Evolutionary conservation across 1,140 invertebrate genomes (phyloP).

Genomic region (Dendroctonus valens): DNA sequence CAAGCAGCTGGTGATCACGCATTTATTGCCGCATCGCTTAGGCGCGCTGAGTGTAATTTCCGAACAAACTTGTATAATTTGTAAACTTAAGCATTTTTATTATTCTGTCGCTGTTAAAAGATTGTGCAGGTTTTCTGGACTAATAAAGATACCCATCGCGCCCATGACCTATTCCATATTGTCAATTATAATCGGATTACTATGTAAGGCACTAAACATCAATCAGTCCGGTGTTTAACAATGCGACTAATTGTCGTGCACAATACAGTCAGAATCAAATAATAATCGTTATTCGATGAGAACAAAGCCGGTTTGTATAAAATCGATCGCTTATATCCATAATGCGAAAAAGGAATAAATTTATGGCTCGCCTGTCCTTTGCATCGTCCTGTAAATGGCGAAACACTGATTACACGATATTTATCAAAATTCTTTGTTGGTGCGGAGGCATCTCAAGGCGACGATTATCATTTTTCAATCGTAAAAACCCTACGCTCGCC

Average conservation of each 20-base stretch:
- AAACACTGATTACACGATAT: neutral
- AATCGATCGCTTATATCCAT: neutral
- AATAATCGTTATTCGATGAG: neutral
- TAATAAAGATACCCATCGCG: too few relatives aligned
- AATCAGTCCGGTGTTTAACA: too few relatives aligned
- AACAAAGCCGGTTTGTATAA: neutral
- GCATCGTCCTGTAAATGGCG: neutral
- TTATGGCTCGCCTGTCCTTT: neutral
- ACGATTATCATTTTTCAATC: neutral
- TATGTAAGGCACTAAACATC: too few relatives aligned
- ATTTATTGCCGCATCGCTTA: too few relatives aligned
- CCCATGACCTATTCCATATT: too few relatives aligned
- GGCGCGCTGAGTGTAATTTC: too few relatives aligned
- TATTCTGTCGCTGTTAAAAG: too few relatives aligned
- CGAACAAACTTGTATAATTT: too few relatives aligned
- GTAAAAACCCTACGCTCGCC: neutral
- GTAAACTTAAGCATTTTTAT: too few relatives aligned
- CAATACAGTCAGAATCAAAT: neutral
- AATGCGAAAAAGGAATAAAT: neutral
- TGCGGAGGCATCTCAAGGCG: constrained; percentile 4
- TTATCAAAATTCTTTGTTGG: constrained; percentile 1
- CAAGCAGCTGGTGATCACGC: too few relatives aligned
- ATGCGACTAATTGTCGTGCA: neutral
- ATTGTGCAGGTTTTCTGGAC: too few relatives aligned
- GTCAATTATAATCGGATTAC: too few relatives aligned